Conservation (phyloP, 2,113 vertebrate genomes). For the Lophochroa leadbeateri region DNA sequence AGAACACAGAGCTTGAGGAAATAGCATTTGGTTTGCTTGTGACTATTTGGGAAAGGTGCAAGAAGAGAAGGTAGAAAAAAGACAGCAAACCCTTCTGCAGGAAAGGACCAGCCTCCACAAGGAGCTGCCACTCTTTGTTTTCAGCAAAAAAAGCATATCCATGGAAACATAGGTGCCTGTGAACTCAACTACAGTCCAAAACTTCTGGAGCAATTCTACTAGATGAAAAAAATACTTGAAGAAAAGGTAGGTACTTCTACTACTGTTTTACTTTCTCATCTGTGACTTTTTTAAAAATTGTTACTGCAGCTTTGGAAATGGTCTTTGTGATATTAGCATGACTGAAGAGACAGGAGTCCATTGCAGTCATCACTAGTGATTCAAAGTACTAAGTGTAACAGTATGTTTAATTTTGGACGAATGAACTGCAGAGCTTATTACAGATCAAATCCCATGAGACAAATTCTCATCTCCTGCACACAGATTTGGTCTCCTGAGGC, state of each 20-base stretch:
- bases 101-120: not conserved
- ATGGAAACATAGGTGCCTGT: not conserved
- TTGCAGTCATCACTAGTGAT: not conserved
- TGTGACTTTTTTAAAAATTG: not conserved
- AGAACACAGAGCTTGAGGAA: not conserved
- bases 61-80: not conserved
- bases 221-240: not conserved
- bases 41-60: not conserved
- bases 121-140: not conserved
- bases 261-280: not conserved
- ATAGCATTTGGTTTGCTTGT: not conserved
- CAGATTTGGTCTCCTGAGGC: not conserved
- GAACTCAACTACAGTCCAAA: not conserved
- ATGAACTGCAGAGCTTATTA: not conserved
- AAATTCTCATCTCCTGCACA: not conserved
- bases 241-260: not conserved
- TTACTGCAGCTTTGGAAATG: not conserved
- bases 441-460: not conserved
- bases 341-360: not conserved
- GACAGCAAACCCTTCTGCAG: not conserved
- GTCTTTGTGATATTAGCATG: not conserved
- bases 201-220: conserved; percentile 3
- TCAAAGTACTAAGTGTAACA: not conserved
- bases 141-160: not conserved
- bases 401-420: not conserved